Conservation (phyloP, 2,888 invertebrate species). For the Acanthopleura granulata region DNA sequence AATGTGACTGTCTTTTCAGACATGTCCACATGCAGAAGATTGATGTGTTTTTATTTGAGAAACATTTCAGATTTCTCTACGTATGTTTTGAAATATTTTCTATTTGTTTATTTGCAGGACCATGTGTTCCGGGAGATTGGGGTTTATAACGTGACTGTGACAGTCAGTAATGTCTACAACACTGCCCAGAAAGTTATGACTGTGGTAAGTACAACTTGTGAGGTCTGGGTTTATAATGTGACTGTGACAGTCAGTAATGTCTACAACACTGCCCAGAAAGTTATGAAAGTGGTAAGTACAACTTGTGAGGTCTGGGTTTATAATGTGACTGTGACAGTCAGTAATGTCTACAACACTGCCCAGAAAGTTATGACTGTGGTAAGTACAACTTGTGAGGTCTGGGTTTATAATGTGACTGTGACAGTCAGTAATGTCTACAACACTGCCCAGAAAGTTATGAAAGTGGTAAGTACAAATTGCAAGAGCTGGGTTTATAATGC, state of each 20-base stretch:
- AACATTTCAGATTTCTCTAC: too few species aligned
- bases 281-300: too few species aligned
- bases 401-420: slow-evolving; percentile 30
- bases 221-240: slow-evolving; percentile 4
- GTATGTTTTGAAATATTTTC: neutral
- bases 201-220: slow-evolving; percentile 36
- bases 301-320: slow-evolving; percentile 30
- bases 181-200: slow-evolving; percentile 31
- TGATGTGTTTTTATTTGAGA: too few species aligned
- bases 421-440: slow-evolving; percentile 39
- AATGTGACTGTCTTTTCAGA: too few species aligned
- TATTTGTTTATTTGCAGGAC: slow-evolving; percentile 31
- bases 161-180: slow-evolving; percentile 39
- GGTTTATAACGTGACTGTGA: slow-evolving; percentile 27
- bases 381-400: slow-evolving; percentile 36
- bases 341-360: slow-evolving; percentile 35
- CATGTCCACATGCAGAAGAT: too few species aligned
- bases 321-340: slow-evolving; percentile 29
- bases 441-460: slow-evolving; percentile 29
- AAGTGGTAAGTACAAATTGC: slow-evolving; percentile 38
- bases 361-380: slow-evolving; percentile 40
- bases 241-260: neutral
- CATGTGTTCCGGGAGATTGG: slow-evolving; percentile 36
- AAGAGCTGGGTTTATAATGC: slow-evolving; percentile 32
- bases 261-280: too few species aligned